Conservation (phyloP, 1,140 invertebrate species). For the Drosophila kohkoa region DNA sequence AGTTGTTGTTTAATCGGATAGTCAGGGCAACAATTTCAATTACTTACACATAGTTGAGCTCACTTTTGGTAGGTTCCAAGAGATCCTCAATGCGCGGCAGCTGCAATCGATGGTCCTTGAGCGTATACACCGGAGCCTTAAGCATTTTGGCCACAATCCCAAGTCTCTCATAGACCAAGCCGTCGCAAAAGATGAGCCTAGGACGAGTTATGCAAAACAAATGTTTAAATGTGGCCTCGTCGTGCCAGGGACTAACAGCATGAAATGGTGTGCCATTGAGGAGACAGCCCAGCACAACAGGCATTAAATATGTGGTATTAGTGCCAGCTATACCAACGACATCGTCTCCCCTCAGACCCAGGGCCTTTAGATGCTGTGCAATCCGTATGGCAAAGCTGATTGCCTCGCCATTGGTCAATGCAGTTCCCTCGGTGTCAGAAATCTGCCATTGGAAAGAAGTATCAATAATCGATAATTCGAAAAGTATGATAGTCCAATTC, state of each 20-base stretch:
- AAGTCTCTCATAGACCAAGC: conserved; percentile 58
- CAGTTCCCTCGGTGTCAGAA: conserved; percentile 78
- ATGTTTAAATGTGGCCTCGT: conserved; percentile 75
- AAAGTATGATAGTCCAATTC: no score
- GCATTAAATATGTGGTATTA: conserved; percentile 80
- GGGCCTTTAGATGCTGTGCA: conserved; percentile 70
- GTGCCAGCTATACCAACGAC: conserved; percentile 75
- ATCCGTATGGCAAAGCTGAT: conserved; percentile 79
- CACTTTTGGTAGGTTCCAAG: conserved; percentile 68
- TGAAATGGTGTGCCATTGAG: conserved; percentile 81
- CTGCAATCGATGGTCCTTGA: conserved; percentile 70
- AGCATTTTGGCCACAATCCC: conserved; percentile 66
- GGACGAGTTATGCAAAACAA: conserved; percentile 78
- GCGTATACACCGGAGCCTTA: conserved; percentile 68
- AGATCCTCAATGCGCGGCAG: conserved; percentile 74
- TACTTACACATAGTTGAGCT: conserved; percentile 73
- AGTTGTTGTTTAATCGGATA: neutral
- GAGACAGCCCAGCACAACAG: conserved; percentile 73
- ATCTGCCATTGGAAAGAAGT: conserved; percentile 40
- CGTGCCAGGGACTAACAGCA: conserved; percentile 72
- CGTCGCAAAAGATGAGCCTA: conserved; percentile 79
- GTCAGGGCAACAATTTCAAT: neutral
- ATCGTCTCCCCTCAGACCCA: conserved; percentile 73
- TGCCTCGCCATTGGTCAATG: conserved; percentile 78
- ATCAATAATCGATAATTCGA: no score